A percentile compares a stretch with the other conserved stretches of the same genome.
These are phyloP conservation scores for Leptopterna dolabrata DNA, from an alignment of 2,888 invertebrate species.

Conservation along the genomic window DNA sequence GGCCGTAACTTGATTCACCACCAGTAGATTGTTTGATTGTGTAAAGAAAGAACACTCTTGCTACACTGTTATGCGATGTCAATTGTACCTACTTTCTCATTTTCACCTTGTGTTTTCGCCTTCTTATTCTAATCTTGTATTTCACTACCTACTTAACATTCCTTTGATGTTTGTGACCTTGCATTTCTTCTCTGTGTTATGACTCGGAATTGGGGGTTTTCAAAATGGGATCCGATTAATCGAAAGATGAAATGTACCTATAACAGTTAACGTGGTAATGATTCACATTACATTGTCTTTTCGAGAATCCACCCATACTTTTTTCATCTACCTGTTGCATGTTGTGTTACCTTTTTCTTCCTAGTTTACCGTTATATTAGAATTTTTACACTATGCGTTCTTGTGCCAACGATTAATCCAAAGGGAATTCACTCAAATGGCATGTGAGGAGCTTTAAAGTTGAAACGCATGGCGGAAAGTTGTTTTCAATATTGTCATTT, in stretches of 20 bases:
- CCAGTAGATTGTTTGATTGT: background rate
- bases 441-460: background rate
- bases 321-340: background rate
- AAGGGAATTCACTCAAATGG: background rate
- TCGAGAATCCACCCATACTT: background rate
- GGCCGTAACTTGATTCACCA: background rate
- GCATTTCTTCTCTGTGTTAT: background rate
- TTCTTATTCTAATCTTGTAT: background rate
- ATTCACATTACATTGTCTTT: background rate
- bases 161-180: background rate
- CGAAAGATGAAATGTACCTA: background rate
- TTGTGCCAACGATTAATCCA: background rate
- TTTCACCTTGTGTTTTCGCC: no score
- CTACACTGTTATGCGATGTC: background rate
- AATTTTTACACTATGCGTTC: background rate
- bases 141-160: conserved; percentile 3
- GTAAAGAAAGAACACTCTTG: background rate
- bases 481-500: background rate
- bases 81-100: background rate
- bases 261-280: background rate
- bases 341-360: background rate
- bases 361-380: background rate
- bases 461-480: background rate
- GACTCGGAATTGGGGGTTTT: background rate
- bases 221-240: background rate